Evolutionary conservation across 2,113 vertebrate species (phyloP).

Genomic region (Neolamprologus fasciatus): DNA sequence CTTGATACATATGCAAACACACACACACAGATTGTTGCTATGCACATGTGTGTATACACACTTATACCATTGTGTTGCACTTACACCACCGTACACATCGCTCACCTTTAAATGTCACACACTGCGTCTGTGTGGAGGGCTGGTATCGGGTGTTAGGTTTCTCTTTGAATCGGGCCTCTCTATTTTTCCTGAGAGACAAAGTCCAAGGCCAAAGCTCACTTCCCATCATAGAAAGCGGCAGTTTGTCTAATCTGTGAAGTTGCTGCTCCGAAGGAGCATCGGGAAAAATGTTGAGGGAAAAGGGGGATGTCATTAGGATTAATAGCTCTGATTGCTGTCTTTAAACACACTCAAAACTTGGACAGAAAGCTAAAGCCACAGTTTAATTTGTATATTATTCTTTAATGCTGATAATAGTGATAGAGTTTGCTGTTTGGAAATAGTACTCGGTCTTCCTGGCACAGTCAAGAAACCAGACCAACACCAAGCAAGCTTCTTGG

Average conservation of each 20-base stretch:
- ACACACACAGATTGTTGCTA: neutral
- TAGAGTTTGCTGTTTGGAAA: conserved; percentile 30
- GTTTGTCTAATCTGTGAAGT: neutral
- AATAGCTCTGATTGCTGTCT: conserved; percentile 21
- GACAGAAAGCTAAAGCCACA: neutral
- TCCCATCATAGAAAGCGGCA: neutral
- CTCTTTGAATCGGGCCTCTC: conserved; percentile 7
- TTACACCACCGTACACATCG: neutral
- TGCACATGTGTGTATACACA: neutral
- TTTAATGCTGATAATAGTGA: conserved; percentile 20
- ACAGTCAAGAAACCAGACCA: conserved; percentile 1
- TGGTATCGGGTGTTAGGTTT: conserved; percentile 24
- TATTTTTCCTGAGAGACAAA: neutral
- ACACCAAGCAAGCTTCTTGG: neutral
- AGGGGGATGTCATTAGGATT: neutral
- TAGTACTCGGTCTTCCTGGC: neutral
- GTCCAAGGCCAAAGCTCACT: neutral
- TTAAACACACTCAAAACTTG: conserved; percentile 20
- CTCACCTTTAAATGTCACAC: conserved; percentile 11
- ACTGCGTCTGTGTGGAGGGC: neutral
- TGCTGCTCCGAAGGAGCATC: neutral
- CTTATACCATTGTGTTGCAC: neutral
- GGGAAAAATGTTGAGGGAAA: neutral
- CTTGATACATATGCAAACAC: neutral
- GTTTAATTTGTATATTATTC: conserved; percentile 42